phyloP scores from a whole-genome alignment of 2,113 vertebrate species.

The Cepphus grylle region DNA sequence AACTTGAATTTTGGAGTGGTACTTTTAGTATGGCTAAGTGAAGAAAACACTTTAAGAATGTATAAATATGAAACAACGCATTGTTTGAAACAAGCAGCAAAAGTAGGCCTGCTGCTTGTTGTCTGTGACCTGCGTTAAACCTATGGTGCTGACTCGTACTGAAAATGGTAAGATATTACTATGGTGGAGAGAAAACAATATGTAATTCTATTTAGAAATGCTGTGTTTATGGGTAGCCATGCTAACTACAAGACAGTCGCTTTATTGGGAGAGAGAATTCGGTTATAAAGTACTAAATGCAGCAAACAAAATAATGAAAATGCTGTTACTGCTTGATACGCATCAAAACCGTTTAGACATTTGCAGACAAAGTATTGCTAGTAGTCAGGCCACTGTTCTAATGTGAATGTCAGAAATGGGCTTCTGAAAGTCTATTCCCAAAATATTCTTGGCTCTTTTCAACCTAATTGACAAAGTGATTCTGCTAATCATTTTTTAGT shows the following conservation, averaged over 20 bases:
- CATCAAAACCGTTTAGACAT: not conserved
- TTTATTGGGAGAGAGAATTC: not conserved
- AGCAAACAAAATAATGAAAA: not conserved
- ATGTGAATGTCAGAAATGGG: not conserved
- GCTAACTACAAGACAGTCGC: not conserved
- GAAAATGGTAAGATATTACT: not conserved
- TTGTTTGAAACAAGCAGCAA: not conserved
- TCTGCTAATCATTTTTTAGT: not conserved
- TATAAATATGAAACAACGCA: constrained; percentile 21
- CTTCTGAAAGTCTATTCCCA: not conserved
- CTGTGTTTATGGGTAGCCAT: not conserved
- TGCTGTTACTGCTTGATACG: not conserved
- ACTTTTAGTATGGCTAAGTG: constrained; percentile 25
- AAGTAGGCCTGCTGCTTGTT: constrained; percentile 50
- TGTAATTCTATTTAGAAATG: constrained; percentile 15
- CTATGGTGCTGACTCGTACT: constrained; percentile 23
- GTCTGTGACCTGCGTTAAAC: constrained; percentile 31
- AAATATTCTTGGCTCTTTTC: not conserved
- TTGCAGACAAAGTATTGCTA: not conserved
- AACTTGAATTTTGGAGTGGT: constrained; percentile 30
- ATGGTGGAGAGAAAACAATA: not conserved
- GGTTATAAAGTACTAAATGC: not conserved
- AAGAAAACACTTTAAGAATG: constrained; percentile 40
- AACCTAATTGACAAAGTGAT: not conserved
- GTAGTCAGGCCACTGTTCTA: not conserved